A percentile compares a stretch with the other conserved stretches of the same genome.
Evolutionary conservation across 2,888 invertebrate species (phyloP).

Genomic region (Pteria penguin): DNA sequence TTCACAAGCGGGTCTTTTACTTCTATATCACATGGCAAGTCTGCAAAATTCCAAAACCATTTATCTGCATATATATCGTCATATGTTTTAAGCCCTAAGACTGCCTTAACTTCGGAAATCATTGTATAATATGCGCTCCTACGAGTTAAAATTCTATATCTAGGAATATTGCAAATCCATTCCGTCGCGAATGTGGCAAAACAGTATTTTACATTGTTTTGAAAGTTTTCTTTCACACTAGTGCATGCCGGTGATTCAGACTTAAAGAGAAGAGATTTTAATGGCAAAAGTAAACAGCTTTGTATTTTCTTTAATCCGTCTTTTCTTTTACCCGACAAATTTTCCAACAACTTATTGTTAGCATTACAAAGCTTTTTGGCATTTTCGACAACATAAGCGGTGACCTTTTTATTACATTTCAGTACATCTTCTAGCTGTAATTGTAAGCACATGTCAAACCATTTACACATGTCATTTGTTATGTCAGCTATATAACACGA

Average conservation of each 20-base stretch:
- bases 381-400: not conserved
- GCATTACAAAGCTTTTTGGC: not conserved
- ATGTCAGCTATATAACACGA: not conserved
- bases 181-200: not conserved
- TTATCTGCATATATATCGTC: not conserved
- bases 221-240: not conserved
- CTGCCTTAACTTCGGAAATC: not conserved
- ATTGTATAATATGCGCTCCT: not conserved
- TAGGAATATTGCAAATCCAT: not conserved
- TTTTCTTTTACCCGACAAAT: not conserved
- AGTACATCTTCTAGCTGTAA: not conserved
- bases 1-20: not conserved
- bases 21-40: not conserved
- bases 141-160: not conserved
- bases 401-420: not conserved
- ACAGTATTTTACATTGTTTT: not conserved
- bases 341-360: not conserved
- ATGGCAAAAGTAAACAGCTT: not conserved
- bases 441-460: not conserved
- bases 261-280: not conserved
- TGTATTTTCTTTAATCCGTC: not conserved
- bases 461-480: not conserved
- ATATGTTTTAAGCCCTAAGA: not conserved
- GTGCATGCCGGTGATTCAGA: not conserved
- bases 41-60: not conserved